Percentiles rank a stretch among this genome's conserved stretches.
phyloP scores from a whole-genome alignment of 1,140 invertebrate genomes.

The Coboldia fuscipes region DNA sequence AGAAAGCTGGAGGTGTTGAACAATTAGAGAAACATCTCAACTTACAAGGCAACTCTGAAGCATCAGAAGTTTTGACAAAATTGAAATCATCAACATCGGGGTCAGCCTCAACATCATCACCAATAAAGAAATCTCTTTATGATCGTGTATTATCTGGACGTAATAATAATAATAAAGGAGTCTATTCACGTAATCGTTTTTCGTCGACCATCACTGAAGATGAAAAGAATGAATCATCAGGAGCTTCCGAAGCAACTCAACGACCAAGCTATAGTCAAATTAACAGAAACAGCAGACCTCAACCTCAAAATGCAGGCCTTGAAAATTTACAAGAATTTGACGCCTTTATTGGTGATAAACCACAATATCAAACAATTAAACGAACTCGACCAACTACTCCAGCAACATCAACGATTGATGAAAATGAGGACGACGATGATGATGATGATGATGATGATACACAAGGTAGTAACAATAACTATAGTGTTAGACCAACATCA shows the following conservation, averaged over 20 bases:
- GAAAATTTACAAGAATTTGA: conserved; percentile 28
- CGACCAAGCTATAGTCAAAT: conserved; percentile 17
- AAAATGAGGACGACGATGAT: conserved; percentile 7
- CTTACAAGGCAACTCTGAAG: conserved; percentile 28
- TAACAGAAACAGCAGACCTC: conserved; percentile 31
- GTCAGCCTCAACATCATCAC: conserved; percentile 25
- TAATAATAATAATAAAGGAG: no score
- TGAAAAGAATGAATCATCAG: background rate
- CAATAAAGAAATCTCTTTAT: conserved; percentile 45
- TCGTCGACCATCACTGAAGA: conserved; percentile 1
- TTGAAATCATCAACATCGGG: conserved; percentile 1
- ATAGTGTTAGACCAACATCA: background rate
- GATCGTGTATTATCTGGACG: conserved; percentile 39
- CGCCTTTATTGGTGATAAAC: conserved; percentile 21
- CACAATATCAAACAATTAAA: conserved; percentile 30
- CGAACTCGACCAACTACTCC: conserved; percentile 29
- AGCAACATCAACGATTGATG: conserved; percentile 14
- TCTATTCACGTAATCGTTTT: conserved; percentile 1
- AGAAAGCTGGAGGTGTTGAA: conserved; percentile 64
- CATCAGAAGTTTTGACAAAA: conserved; percentile 9
- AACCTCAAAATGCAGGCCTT: conserved; percentile 49
- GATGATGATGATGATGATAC: conserved; percentile 9
- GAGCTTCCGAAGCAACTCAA: conserved; percentile 3
- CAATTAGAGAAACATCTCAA: conserved; percentile 56
- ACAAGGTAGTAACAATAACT: conserved; percentile 9